Base-by-base conservation (phyloP, 2,888 invertebrate genomes). In the Spodoptera picta region DNA sequence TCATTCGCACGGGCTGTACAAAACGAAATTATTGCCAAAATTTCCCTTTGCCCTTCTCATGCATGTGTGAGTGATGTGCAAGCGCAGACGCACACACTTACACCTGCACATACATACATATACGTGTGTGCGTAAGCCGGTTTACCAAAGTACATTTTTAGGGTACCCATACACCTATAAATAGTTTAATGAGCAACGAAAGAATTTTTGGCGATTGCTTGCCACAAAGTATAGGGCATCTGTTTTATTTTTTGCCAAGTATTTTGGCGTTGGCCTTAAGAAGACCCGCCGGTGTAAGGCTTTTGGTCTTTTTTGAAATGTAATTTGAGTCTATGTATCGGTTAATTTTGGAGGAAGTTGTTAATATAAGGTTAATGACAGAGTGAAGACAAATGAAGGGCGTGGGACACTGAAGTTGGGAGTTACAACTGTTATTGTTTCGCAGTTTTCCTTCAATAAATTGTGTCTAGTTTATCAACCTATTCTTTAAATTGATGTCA, bases 1-100 rank as follows among this genome's bases (percentile, higher is more conserved):
- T 75, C 4, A 0, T 50, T 9, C 66, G 81, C 43, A 71, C 66
- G 47, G 4, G 27, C 61, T 72, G 48, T 82, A 86, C 64, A 73
- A 82, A 73, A 84, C 86, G 83, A 90, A 90, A 88, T 89, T 87
- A 91, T 93, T 91, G 90, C 93, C 93, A 85, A 94, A 93, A 91
- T 94, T 93, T 93, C 92, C 92, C 91, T 93, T 91, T 86, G 92
- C 92, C 92, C 92, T 92, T 89, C 82, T 55, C 60, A 44, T 57
- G 61, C 42, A 10, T 75, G 87, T 86, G 86, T 84, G 87, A 55
- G 83, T 74, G 68, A 79, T 83, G 81, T 82, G 82, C 85, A 69
- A 47, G 80, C 77, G 81, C 80, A 73, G 64, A 60, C 77, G 62
- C 81, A 72, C 77, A 71, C 74, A 59, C 36, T 55, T 48, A 47